phyloP scores from a whole-genome alignment of 1,140 invertebrate species.

The Aphis craccivora region DNA sequence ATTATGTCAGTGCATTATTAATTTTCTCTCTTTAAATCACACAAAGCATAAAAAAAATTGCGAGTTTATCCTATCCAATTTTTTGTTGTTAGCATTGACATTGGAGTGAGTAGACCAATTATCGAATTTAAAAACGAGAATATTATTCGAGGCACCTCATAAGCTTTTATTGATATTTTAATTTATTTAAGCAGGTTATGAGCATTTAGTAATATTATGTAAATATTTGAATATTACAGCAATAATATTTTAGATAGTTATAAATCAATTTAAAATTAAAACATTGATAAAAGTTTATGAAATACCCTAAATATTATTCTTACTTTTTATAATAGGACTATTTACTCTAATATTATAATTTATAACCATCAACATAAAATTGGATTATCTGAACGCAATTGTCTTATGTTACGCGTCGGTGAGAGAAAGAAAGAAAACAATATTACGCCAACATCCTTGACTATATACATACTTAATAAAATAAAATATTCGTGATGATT shows the following conservation, averaged over 20 bases:
- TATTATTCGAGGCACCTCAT: neutral
- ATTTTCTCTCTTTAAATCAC: neutral
- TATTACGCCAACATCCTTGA: too few species aligned
- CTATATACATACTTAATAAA: neutral
- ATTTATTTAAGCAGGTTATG: too few species aligned
- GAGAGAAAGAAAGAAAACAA: too few species aligned
- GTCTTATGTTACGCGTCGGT: neutral
- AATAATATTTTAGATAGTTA: neutral
- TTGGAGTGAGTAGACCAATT: neutral
- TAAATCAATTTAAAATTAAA: neutral
- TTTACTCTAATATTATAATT: too few species aligned
- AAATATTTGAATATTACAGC: too few species aligned
- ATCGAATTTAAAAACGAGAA: neutral
- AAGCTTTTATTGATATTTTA: too few species aligned
- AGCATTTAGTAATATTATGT: neutral
- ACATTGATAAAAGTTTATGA: neutral
- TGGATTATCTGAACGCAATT: neutral
- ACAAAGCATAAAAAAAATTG: neutral
- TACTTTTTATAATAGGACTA: too few species aligned
- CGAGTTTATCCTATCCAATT: neutral
- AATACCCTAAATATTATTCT: neutral
- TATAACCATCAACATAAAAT: too few species aligned
- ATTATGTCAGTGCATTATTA: neutral
- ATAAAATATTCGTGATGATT: neutral
- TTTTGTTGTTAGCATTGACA: neutral